Evolutionary conservation across 2,888 invertebrate species (phyloP).

Genomic region (Rhyacophila evoluta): DNA sequence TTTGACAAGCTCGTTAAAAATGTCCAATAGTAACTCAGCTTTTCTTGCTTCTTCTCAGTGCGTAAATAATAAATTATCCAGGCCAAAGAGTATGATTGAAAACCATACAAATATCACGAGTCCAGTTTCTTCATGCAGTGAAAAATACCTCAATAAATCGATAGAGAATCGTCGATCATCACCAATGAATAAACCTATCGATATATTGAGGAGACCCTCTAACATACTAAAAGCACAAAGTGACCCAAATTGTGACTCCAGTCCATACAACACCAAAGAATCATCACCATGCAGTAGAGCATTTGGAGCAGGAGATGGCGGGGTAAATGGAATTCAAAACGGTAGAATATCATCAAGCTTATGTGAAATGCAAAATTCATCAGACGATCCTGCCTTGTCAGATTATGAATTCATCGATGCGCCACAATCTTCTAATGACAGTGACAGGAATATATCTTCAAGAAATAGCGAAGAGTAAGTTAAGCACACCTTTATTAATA

Average conservation of each 20-base stretch:
- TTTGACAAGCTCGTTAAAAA: neutral
- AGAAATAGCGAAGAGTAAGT: slow-evolving; percentile 45
- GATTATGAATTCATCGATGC: slow-evolving; percentile 37
- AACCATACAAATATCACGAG: neutral
- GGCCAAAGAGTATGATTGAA: slow-evolving; percentile 52
- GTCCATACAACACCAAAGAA: slow-evolving; percentile 29
- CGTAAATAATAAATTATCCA: slow-evolving; percentile 26
- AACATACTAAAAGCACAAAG: slow-evolving; percentile 48
- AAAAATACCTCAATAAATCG: slow-evolving; percentile 38
- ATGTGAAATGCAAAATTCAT: slow-evolving; percentile 48
- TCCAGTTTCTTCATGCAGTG: slow-evolving; percentile 27
- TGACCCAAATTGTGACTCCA: slow-evolving; percentile 50
- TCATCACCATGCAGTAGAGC: neutral
- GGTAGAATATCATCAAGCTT: slow-evolving; percentile 50
- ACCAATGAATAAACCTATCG: slow-evolving; percentile 44
- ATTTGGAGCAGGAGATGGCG: neutral
- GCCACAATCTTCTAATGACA: slow-evolving; percentile 36
- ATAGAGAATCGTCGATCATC: slow-evolving; percentile 34
- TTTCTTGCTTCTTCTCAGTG: slow-evolving; percentile 37
- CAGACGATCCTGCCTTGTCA: slow-evolving; percentile 35
- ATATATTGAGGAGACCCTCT: slow-evolving; percentile 41
- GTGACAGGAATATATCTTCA: slow-evolving; percentile 35
- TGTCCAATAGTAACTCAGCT: slow-evolving; percentile 39
- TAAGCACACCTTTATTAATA: too few relatives aligned
- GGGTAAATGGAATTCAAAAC: neutral